These are phyloP conservation scores for Cetonia aurata DNA, from an alignment of 2,888 invertebrate species.

Conservation along the genomic window DNA sequence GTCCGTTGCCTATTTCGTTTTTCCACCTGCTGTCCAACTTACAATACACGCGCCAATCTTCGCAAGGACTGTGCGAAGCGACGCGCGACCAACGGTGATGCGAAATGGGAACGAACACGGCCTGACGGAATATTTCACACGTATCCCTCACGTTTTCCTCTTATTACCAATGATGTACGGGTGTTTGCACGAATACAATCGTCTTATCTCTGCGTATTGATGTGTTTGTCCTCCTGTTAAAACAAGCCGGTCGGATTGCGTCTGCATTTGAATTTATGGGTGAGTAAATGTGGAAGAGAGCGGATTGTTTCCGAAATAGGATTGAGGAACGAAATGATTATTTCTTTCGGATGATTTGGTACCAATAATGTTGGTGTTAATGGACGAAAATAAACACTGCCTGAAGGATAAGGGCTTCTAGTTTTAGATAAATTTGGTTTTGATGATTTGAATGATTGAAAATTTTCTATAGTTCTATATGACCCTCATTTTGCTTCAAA, in stretches of 20 bases:
- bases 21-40: slow-evolving; percentile 42
- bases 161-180: too few species aligned
- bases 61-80: slow-evolving; percentile 2
- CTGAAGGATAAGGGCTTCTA: background rate
- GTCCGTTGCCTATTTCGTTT: slow-evolving; percentile 37
- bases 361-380: background rate
- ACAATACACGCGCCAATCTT: slow-evolving; percentile 13
- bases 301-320: background rate
- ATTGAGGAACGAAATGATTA: background rate
- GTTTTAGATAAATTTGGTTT: too few species aligned
- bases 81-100: slow-evolving; percentile 5
- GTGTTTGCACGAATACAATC: background rate
- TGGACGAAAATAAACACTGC: background rate
- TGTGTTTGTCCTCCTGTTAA: background rate
- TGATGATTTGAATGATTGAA: too few species aligned
- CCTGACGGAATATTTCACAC: background rate
- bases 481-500: too few species aligned
- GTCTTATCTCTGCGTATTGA: background rate
- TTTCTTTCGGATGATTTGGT: background rate
- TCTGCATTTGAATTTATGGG: background rate
- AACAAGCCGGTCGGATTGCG: background rate
- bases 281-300: background rate
- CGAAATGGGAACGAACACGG: slow-evolving; percentile 4
- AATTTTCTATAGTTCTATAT: too few species aligned
- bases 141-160: too few species aligned